A percentile compares a stretch with the other conserved stretches of the same genome.
Evolutionary conservation across 2,113 vertebrate species (phyloP).

Genomic region (Carollia perspicillata): DNA sequence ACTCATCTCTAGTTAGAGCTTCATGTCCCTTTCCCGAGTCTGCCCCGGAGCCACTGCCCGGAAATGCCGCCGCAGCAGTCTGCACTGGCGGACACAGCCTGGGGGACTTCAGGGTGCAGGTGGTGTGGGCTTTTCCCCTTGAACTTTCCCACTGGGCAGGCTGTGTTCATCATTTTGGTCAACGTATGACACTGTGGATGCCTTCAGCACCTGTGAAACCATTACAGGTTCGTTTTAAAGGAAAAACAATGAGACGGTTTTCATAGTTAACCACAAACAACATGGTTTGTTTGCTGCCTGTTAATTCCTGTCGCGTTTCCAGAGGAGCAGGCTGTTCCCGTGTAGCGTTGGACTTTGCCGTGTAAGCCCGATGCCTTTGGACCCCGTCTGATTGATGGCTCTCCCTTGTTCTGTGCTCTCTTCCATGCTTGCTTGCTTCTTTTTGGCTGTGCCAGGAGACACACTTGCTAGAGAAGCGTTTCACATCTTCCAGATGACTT

Average conservation of each 20-base stretch:
- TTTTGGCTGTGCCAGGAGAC: slow-evolving; percentile 93
- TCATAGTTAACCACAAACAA: background rate
- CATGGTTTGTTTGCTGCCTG: background rate
- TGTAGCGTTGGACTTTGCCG: slow-evolving; percentile 31
- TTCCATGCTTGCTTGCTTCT: slow-evolving; percentile 85
- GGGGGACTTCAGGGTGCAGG: accelerated
- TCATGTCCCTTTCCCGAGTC: background rate
- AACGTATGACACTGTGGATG: background rate
- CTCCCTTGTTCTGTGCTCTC: slow-evolving; percentile 83
- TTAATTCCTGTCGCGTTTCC: background rate
- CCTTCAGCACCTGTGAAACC: background rate
- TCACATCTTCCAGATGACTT: slow-evolving; percentile 99
- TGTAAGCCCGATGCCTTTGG: slow-evolving; percentile 64
- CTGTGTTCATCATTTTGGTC: accelerated
- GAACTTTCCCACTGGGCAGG: background rate
- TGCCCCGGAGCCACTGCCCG: background rate
- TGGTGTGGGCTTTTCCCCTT: background rate
- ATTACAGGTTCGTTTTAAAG: background rate
- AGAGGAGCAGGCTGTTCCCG: slow-evolving; percentile 22
- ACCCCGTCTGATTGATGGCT: slow-evolving; percentile 78
- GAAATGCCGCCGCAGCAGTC: background rate
- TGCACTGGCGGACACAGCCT: background rate
- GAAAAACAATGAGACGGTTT: background rate
- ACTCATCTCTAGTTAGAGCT: background rate
- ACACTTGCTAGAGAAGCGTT: slow-evolving; percentile 94